Conservation (phyloP, 1,140 invertebrate genomes). For the Pseudomyrmex sp. region DNA sequence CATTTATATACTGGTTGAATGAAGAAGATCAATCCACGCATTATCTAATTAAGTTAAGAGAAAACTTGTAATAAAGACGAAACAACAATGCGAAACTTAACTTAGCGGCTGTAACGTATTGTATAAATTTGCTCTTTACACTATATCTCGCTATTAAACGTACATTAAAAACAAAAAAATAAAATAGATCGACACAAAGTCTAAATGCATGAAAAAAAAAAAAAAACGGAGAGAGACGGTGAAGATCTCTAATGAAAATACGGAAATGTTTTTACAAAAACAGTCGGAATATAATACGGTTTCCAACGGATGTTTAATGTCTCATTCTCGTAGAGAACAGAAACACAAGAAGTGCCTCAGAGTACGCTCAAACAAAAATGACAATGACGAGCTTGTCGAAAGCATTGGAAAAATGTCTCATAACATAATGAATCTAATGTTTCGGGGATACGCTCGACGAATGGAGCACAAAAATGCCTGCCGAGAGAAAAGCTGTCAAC, state of each 20-base stretch:
- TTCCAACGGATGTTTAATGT: conserved; percentile 14
- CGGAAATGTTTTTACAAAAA: not conserved
- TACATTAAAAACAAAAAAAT: conserved; percentile 20
- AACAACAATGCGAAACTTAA: conserved; percentile 40
- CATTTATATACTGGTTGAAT: conserved; percentile 40
- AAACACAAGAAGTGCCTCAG: not conserved
- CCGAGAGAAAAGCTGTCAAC: conserved; percentile 6
- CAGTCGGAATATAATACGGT: not conserved
- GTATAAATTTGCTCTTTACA: conserved; percentile 38
- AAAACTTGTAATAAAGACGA: conserved; percentile 17
- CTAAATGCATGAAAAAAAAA: conserved; percentile 53
- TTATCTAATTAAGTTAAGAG: conserved; percentile 76
- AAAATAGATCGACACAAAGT: conserved; percentile 22
- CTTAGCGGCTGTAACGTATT: conserved; percentile 58
- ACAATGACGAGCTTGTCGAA: conserved; percentile 17
- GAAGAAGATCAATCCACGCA: conserved; percentile 63
- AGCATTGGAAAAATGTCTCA: conserved; percentile 2
- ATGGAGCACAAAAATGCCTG: conserved; percentile 8
- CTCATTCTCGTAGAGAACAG: not conserved
- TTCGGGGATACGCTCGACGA: not conserved
- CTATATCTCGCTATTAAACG: conserved; percentile 41
- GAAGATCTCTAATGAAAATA: too few species aligned
- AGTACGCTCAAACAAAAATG: not conserved
- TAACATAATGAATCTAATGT: not conserved
- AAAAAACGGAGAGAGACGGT: not conserved